Percentiles rank a stretch among this genome's conserved stretches.
Evolutionary conservation across 2,797 vertebrate genomes (phyloP).

Genomic region (Spea hammondii): DNA sequence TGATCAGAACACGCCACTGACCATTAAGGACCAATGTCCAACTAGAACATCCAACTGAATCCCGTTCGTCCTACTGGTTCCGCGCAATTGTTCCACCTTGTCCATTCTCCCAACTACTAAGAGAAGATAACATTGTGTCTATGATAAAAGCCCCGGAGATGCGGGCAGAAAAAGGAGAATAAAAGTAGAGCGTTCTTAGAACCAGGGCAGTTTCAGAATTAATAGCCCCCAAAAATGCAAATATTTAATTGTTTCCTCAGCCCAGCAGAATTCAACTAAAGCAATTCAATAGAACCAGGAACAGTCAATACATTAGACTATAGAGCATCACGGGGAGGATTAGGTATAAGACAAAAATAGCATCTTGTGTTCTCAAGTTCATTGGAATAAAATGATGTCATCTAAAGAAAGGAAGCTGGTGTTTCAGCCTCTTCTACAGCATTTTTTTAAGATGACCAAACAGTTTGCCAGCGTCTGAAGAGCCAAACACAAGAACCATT

Average conservation of each 20-base stretch:
- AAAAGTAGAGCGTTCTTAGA: neutral
- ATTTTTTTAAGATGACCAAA: neutral
- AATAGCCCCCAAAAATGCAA: neutral
- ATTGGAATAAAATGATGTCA: slow-evolving; percentile 1
- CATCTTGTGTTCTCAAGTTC: neutral
- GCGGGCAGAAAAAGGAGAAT: neutral
- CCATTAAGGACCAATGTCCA: too few species aligned
- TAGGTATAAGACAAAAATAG: slow-evolving; percentile 5
- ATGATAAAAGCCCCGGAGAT: too few species aligned
- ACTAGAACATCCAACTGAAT: too few species aligned
- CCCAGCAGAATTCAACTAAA: neutral
- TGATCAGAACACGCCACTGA: too few species aligned
- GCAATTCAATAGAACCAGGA: neutral
- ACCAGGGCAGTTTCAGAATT: neutral
- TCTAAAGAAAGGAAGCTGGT: neutral
- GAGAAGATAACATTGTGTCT: too few species aligned
- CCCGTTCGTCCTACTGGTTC: too few species aligned
- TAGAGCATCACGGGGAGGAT: neutral
- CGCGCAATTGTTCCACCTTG: too few species aligned
- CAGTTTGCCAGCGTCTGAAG: too few species aligned
- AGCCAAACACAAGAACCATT: too few species aligned
- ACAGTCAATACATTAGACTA: neutral
- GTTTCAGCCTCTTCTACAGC: neutral
- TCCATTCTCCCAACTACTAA: too few species aligned
- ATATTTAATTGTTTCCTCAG: neutral